These are phyloP conservation scores for Crotalus viridis DNA, from an alignment of 2,113 vertebrate genomes.

Conservation along the genomic window DNA sequence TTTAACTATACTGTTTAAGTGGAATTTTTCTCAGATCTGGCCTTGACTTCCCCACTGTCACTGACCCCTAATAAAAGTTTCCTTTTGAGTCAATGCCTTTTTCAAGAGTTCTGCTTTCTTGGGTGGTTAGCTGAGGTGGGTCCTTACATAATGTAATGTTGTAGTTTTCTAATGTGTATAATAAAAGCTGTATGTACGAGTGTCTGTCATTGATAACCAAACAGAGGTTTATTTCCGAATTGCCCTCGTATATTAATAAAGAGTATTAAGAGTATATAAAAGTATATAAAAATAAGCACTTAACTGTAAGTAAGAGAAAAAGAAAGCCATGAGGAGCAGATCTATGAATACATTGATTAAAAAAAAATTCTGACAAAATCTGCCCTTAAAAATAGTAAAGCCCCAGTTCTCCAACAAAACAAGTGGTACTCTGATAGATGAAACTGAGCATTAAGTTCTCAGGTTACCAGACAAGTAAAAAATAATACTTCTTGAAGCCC, in stretches of 20 bases:
- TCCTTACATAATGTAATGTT: no score
- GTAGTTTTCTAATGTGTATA: no score
- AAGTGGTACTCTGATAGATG: neutral
- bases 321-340: constrained; percentile 3
- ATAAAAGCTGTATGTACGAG: no score
- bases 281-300: neutral
- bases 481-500: neutral
- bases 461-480: neutral
- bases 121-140: no score
- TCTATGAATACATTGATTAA: neutral
- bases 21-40: no score
- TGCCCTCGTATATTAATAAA: neutral
- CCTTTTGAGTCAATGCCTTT: no score
- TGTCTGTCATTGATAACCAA: no score
- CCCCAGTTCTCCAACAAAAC: neutral
- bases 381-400: neutral
- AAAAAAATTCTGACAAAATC: neutral
- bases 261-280: neutral
- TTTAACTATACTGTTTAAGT: no score
- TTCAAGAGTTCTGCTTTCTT: no score
- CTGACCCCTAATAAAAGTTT: no score
- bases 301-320: constrained; percentile 24
- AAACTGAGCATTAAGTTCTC: neutral
- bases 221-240: no score
- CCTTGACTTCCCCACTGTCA: no score